These are phyloP conservation scores for Danio jaintianensis DNA, from an alignment of 2,797 vertebrate species.

Conservation along the genomic window DNA sequence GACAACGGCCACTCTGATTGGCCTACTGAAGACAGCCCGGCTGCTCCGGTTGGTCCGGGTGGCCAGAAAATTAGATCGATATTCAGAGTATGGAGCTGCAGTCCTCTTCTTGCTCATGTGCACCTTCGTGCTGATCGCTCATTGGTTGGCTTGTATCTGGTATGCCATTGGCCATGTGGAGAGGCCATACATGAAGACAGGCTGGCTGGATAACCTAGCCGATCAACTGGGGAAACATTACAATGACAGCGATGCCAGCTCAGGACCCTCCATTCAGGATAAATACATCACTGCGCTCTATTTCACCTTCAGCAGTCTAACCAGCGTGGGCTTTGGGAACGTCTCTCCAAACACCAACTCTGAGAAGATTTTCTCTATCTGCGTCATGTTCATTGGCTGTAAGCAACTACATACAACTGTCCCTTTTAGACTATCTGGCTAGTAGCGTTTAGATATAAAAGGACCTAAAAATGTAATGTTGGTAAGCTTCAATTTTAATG, in stretches of 20 bases:
- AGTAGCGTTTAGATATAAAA: not conserved
- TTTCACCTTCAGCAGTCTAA: constrained; percentile 98
- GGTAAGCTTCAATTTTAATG: not conserved
- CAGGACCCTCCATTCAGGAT: constrained; percentile 94
- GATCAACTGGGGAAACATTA: constrained; percentile 93
- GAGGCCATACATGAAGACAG: constrained; percentile 92
- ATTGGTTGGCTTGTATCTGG: constrained; percentile 99
- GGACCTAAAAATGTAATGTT: not conserved
- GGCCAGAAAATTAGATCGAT: constrained; percentile 94
- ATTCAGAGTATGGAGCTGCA: constrained; percentile 93
- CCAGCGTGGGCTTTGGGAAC: constrained; percentile 96
- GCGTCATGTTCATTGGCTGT: constrained; percentile 99
- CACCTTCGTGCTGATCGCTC: constrained; percentile 96
- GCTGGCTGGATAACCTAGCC: constrained; percentile 95
- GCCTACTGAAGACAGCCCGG: constrained; percentile 94
- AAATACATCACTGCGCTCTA: constrained; percentile 97
- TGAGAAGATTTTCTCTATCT: constrained; percentile 99
- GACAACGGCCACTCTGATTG: constrained; percentile 94
- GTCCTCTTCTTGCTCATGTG: constrained; percentile 98
- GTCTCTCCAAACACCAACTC: constrained; percentile 98
- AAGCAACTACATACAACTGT: constrained; percentile 68
- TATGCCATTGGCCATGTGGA: constrained; percentile 97
- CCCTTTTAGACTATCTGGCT: not conserved
- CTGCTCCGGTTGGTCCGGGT: constrained; percentile 93
- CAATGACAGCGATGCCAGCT: constrained; percentile 87